A percentile compares a stretch with the other conserved stretches of the same genome.
Evolutionary conservation across 2,888 invertebrate genomes (phyloP).

Genomic region (Timema podura): DNA sequence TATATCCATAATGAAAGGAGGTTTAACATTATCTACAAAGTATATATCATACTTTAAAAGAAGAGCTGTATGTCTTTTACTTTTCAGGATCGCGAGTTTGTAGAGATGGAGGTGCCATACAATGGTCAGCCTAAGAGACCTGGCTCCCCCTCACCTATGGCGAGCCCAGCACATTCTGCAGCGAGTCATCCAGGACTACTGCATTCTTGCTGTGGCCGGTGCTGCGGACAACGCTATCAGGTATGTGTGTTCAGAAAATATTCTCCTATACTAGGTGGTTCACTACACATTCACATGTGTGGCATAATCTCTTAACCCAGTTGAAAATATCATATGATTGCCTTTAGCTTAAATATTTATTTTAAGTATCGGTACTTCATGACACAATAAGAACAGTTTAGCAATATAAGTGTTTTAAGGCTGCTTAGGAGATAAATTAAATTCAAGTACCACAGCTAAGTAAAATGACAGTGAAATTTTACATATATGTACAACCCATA

Average conservation of each 20-base stretch:
- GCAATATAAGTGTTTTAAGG: too few species aligned
- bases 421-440: too few species aligned
- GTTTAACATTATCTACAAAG: too few species aligned
- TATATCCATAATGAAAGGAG: too few species aligned
- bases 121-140: conserved; percentile 92
- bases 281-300: not conserved
- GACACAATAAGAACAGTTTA: too few species aligned
- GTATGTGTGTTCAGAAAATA: conserved; percentile 46
- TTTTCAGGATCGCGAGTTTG: conserved; percentile 89
- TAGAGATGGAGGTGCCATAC: conserved; percentile 91
- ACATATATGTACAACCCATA: too few species aligned
- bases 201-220: conserved; percentile 75
- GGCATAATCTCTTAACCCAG: conserved; percentile 5
- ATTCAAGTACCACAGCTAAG: too few species aligned
- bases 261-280: conserved; percentile 3
- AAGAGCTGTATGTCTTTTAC: too few species aligned
- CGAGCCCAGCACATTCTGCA: conserved; percentile 82
- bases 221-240: conserved; percentile 86
- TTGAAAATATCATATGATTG: not conserved
- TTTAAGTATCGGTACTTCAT: too few species aligned
- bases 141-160: conserved; percentile 81
- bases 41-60: too few species aligned
- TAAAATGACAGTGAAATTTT: too few species aligned
- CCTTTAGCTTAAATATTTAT: too few species aligned
- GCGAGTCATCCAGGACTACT: conserved; percentile 64